These are phyloP conservation scores for Macaca mulatta DNA, from an alignment of 2,113 vertebrate species.

Conservation along the genomic window DNA sequence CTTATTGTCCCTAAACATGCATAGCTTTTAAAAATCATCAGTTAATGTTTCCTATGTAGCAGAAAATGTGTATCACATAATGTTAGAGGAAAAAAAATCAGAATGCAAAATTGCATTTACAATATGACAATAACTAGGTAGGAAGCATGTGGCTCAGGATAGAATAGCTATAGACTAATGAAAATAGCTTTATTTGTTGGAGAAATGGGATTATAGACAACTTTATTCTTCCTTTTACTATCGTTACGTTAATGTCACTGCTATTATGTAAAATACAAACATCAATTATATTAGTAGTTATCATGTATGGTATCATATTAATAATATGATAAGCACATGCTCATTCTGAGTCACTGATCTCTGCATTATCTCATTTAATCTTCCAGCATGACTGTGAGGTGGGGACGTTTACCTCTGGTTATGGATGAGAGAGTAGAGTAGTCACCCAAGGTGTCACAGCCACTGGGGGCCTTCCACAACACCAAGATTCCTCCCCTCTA, in stretches of 20 bases:
- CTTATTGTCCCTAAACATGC: slow-evolving; percentile 4
- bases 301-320: not conserved
- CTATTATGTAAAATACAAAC: not conserved
- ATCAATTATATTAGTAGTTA: not conserved
- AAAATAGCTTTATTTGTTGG: not conserved
- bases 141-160: not conserved
- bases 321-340: not conserved
- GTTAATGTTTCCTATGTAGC: slow-evolving; percentile 2
- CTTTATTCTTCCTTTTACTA: not conserved
- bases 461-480: not conserved
- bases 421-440: not conserved
- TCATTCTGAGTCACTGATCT: not conserved
- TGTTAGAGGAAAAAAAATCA: slow-evolving; percentile 22
- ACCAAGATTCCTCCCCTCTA: not conserved
- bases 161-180: not conserved
- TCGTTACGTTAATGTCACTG: slow-evolving; percentile 18
- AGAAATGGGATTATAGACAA: not conserved
- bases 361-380: not conserved
- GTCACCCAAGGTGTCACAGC: not conserved
- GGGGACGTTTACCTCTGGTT: not conserved
- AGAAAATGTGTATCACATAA: slow-evolving; percentile 33
- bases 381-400: not conserved
- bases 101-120: slow-evolving; percentile 8
- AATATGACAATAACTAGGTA: not conserved
- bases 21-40: slow-evolving; percentile 31